phyloP scores from a whole-genome alignment of 2,113 vertebrate genomes.

The Ciconia boyciana region DNA sequence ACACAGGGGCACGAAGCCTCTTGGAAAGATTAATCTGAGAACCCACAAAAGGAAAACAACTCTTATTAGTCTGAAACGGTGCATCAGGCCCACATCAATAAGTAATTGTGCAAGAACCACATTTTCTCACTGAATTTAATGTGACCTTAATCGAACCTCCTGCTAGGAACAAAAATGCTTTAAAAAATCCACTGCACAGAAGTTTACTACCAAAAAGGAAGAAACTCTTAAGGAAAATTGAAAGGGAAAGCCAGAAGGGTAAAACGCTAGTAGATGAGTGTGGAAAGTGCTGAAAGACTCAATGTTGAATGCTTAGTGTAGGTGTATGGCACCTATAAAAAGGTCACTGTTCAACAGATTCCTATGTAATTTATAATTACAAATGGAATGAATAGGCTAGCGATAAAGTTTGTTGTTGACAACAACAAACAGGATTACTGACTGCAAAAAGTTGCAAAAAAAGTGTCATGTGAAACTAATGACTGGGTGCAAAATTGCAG shows the following conservation, averaged over 20 bases:
- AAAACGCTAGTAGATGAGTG: neutral
- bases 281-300: neutral
- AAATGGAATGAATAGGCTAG: neutral
- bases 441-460: neutral
- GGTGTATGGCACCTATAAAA: neutral
- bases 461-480: neutral
- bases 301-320: neutral
- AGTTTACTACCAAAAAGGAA: neutral
- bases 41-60: neutral
- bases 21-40: slow-evolving; percentile 19
- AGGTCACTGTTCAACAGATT: neutral
- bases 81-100: slow-evolving; percentile 8
- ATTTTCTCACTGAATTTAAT: neutral
- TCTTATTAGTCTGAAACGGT: neutral
- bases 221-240: neutral
- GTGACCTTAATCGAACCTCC: neutral
- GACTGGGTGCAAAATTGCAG: neutral
- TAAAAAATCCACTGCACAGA: neutral
- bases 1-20: neutral
- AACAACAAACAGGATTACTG: neutral
- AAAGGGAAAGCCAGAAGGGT: neutral
- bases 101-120: neutral
- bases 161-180: neutral
- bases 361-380: neutral
- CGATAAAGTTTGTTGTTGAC: neutral